Percentiles rank a stretch among this genome's conserved stretches.
phyloP scores from a whole-genome alignment of 2,113 vertebrate species.

The Lagopus muta region DNA sequence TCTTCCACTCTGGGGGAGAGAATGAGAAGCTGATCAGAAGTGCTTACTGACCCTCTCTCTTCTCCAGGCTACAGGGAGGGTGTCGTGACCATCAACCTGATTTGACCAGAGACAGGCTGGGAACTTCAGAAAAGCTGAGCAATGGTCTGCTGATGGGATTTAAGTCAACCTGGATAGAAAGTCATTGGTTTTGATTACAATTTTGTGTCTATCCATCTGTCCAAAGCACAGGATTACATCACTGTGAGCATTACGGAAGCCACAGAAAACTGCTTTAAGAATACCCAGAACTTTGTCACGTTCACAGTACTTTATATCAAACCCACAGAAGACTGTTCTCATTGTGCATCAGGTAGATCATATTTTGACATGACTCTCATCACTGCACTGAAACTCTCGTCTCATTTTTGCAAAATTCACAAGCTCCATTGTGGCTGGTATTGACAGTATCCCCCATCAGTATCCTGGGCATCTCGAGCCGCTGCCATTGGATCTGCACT shows the following conservation, averaged over 20 bases:
- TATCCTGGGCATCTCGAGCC: background rate
- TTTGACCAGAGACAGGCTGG: accelerated
- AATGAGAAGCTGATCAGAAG: background rate
- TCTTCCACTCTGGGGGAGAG: background rate
- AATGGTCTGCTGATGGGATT: background rate
- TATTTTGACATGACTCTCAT: background rate
- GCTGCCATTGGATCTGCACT: background rate
- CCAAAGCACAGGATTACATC: background rate
- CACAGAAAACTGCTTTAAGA: background rate
- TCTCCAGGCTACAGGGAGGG: background rate
- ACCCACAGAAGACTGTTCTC: background rate
- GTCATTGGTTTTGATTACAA: background rate
- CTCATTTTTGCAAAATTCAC: background rate
- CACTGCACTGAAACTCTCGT: background rate
- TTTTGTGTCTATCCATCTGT: background rate
- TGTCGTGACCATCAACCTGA: background rate
- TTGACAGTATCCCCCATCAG: background rate
- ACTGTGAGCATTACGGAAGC: background rate
- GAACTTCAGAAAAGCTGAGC: background rate
- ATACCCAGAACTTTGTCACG: background rate
- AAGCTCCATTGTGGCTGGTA: background rate
- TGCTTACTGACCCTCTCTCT: background rate
- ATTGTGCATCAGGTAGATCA: background rate
- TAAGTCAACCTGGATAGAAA: background rate
- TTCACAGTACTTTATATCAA: background rate